Evolutionary conservation across 2,113 vertebrate species (phyloP).

Genomic region (Phylloscopus whistleri): DNA sequence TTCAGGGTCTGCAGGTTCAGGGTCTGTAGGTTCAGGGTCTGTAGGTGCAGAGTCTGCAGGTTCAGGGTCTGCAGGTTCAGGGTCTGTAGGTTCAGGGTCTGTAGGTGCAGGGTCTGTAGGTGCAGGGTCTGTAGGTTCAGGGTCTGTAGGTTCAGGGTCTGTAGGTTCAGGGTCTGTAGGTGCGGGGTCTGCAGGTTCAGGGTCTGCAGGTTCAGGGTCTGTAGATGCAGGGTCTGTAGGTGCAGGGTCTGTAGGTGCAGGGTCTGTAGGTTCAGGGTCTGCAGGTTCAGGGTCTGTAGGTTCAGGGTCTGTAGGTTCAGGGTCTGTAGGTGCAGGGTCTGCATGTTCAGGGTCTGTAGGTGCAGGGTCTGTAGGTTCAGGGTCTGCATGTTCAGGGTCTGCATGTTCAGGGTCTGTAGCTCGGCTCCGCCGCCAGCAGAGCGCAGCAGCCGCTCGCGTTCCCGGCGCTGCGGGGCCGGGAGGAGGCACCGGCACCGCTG

Average conservation of each 20-base stretch:
- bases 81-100: too few relatives aligned
- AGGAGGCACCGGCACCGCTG: not conserved
- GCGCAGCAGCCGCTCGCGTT: slow-evolving; percentile 52
- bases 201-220: not conserved
- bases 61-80: not conserved
- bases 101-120: not conserved
- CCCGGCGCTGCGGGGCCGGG: not conserved
- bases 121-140: accelerated
- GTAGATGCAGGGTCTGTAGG: too few relatives aligned
- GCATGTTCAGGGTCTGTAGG: too few relatives aligned
- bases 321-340: not conserved
- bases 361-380: not conserved
- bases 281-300: not conserved
- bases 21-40: not conserved
- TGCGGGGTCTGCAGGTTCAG: not conserved
- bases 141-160: not conserved
- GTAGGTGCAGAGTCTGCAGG: not conserved
- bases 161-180: not conserved
- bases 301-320: accelerated
- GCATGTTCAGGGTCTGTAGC: not conserved
- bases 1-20: not conserved
- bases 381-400: not conserved
- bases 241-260: not conserved
- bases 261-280: not conserved
- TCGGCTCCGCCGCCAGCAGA: slow-evolving; percentile 59